Evolutionary conservation across 2,113 vertebrate genomes (phyloP).

Genomic region (Perca flavescens): DNA sequence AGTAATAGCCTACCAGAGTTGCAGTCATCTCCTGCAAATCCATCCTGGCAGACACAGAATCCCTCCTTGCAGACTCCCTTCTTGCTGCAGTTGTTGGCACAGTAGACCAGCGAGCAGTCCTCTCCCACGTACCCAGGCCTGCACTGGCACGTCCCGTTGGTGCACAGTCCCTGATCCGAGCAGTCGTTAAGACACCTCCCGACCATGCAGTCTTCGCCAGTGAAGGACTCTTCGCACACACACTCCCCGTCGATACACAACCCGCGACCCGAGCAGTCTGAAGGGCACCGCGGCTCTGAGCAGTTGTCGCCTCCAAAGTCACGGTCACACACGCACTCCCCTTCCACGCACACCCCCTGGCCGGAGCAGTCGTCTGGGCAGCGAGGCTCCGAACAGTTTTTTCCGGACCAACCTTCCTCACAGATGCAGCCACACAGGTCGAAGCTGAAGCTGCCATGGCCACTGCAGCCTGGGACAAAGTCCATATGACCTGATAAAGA

Average conservation of each 20-base stretch:
- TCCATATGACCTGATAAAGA: constrained; percentile 90
- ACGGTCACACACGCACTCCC: constrained; percentile 93
- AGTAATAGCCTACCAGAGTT: constrained; percentile 87
- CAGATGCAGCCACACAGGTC: constrained; percentile 95
- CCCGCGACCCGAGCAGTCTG: constrained; percentile 91
- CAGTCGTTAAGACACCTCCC: constrained; percentile 93
- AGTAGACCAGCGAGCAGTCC: constrained; percentile 90
- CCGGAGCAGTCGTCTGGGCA: constrained; percentile 94
- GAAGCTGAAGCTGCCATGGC: constrained; percentile 95
- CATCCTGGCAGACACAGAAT: constrained; percentile 91
- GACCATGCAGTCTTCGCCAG: constrained; percentile 91
- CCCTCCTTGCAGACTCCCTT: constrained; percentile 91
- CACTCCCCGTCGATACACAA: constrained; percentile 95
- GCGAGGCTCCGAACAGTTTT: constrained; percentile 93
- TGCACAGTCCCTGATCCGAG: constrained; percentile 90
- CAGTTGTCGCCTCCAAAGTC: constrained; percentile 95
- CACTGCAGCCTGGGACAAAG: constrained; percentile 91
- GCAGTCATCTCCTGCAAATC: constrained; percentile 94
- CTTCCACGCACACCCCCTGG: constrained; percentile 92
- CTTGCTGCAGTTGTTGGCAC: constrained; percentile 92
- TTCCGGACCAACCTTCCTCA: constrained; percentile 93
- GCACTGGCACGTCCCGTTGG: constrained; percentile 92
- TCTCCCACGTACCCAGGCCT: constrained; percentile 90
- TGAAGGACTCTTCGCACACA: constrained; percentile 92
- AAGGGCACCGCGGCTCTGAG: constrained; percentile 90